These are phyloP conservation scores for Heterocephalus glaber DNA, from an alignment of 2,113 vertebrate species.

Conservation along the genomic window DNA sequence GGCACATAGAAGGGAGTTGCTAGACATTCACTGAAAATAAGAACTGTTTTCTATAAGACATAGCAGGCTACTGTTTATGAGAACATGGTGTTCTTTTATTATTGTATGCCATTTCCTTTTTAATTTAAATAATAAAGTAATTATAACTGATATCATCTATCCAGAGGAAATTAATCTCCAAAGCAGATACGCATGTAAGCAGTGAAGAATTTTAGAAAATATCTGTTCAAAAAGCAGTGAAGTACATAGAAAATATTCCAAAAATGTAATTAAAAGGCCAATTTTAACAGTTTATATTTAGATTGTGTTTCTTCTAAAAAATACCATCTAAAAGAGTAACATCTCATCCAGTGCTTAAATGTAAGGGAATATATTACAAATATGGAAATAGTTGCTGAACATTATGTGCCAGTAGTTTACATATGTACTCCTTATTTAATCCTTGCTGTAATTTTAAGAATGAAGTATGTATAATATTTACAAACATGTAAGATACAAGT, in stretches of 20 bases:
- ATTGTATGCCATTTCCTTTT: constrained; percentile 3
- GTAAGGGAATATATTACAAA: not conserved
- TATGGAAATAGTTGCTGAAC: not conserved
- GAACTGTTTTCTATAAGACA: not conserved
- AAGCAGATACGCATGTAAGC: not conserved
- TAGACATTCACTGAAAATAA: not conserved
- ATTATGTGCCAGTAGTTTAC: not conserved
- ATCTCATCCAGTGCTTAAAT: not conserved
- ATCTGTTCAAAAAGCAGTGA: not conserved
- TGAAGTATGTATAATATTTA: not conserved
- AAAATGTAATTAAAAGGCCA: not conserved
- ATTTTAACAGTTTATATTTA: not conserved
- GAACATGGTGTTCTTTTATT: not conserved
- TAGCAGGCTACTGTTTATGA: not conserved
- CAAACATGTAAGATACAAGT: not conserved
- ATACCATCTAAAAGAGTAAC: not conserved
- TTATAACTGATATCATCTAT: not conserved
- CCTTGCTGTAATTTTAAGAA: not conserved
- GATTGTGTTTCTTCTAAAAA: not conserved
- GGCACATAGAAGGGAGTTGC: not conserved
- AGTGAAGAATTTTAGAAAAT: not conserved
- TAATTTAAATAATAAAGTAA: not conserved
- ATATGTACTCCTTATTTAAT: not conserved
- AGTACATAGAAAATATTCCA: constrained; percentile 5
- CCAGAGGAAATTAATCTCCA: not conserved